phyloP scores from a whole-genome alignment of 2,888 invertebrate genomes.

The Sceliomorpha sp. region DNA sequence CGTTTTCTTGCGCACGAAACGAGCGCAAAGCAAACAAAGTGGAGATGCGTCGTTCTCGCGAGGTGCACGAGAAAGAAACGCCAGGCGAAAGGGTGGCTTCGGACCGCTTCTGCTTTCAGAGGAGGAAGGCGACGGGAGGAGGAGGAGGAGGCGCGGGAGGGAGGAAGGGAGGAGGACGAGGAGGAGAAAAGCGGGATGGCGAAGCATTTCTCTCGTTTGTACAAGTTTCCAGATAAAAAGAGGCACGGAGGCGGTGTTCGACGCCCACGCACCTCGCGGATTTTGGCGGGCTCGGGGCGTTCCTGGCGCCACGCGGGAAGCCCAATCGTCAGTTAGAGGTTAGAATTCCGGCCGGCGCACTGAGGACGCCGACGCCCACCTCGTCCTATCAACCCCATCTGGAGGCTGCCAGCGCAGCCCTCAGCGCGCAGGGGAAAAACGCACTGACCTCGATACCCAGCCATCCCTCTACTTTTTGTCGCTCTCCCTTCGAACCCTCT shows the following conservation, averaged over 20 bases:
- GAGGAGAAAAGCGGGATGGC: conserved; percentile 33
- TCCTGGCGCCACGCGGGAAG: conserved; percentile 72
- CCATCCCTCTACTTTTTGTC: conserved; percentile 46
- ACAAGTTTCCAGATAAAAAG: conserved; percentile 49
- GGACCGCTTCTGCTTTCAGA: conserved; percentile 18
- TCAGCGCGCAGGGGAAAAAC: conserved; percentile 77
- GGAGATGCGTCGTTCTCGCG: conserved; percentile 11
- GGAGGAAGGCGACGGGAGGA: conserved; percentile 20
- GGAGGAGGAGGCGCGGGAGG: conserved; percentile 38
- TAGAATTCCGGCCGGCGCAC: conserved; percentile 74
- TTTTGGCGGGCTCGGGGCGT: conserved; percentile 77
- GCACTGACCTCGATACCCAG: conserved; percentile 76
- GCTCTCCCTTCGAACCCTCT: conserved; percentile 7
- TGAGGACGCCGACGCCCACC: conserved; percentile 76
- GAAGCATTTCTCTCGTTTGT: conserved; percentile 12
- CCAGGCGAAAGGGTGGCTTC: conserved; percentile 29
- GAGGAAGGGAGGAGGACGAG: conserved; percentile 17
- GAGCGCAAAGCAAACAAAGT: conserved; percentile 21
- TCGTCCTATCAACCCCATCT: conserved; percentile 64
- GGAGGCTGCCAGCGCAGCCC: conserved; percentile 68
- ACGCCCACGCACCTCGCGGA: conserved; percentile 76
- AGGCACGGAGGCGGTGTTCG: conserved; percentile 72
- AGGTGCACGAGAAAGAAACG: conserved; percentile 37
- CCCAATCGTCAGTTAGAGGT: conserved; percentile 77
- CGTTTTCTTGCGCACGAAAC: background rate